phyloP scores from a whole-genome alignment of 2,888 invertebrate genomes.

The Lasioglossum figueresi region DNA sequence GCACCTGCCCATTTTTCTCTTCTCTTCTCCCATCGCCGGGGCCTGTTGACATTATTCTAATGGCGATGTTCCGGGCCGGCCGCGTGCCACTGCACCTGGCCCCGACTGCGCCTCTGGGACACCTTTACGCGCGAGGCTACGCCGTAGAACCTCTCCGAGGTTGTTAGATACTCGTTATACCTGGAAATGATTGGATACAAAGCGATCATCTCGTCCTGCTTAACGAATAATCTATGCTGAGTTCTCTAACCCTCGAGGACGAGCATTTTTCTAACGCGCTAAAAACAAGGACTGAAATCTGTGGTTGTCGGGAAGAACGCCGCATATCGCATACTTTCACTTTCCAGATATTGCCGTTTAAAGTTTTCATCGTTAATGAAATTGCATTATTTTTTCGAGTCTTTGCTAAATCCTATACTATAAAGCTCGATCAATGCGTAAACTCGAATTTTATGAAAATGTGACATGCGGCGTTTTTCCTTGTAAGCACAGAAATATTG shows the following conservation, averaged over 20 bases:
- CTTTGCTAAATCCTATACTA: no score
- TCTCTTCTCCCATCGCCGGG: neutral
- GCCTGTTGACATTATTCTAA: conserved; percentile 50
- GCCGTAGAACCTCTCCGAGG: no score
- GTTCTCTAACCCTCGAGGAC: neutral
- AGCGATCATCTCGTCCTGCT: neutral
- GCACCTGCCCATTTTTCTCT: conserved; percentile 41
- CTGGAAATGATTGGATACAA: neutral
- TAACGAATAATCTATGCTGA: neutral
- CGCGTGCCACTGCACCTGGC: conserved; percentile 27
- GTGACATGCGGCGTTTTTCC: no score
- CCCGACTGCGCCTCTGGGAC: conserved; percentile 3
- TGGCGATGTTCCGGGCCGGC: conserved; percentile 23
- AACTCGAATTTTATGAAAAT: no score
- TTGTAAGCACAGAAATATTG: no score
- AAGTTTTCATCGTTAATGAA: no score
- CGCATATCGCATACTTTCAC: no score
- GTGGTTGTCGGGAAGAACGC: no score
- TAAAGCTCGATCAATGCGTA: no score
- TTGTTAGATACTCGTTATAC: neutral
- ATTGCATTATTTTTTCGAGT: no score
- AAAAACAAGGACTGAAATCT: no score
- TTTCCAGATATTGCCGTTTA: no score
- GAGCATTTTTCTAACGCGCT: neutral
- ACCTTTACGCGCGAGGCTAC: conserved; percentile 7